Conservation (phyloP, 2,113 vertebrate species). For the Acrocephalus kingi region DNA sequence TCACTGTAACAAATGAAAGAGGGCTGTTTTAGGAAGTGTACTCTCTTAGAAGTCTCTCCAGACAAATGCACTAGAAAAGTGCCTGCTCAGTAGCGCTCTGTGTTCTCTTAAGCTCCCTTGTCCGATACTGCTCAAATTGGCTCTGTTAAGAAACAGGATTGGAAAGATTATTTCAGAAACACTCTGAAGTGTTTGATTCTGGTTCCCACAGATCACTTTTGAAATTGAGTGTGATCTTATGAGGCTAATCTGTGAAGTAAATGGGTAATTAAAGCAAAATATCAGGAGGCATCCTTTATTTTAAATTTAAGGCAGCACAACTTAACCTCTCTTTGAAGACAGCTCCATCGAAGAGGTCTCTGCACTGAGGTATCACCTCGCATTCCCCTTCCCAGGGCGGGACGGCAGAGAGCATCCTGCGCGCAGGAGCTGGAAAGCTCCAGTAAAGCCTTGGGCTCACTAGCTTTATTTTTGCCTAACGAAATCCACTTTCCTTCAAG, state of each 20-base stretch:
- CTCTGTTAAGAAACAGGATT: background rate
- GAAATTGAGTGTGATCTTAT: background rate
- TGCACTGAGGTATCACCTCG: rapidly evolving
- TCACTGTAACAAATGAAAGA: background rate
- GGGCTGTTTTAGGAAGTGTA: background rate
- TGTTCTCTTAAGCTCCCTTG: background rate
- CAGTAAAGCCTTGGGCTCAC: background rate
- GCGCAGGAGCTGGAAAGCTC: background rate
- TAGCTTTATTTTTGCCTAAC: background rate
- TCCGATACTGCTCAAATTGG: background rate
- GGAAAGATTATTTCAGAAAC: background rate
- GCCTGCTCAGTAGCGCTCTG: background rate
- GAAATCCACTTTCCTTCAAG: background rate
- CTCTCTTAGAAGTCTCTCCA: background rate
- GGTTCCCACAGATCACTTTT: background rate
- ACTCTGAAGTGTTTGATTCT: background rate
- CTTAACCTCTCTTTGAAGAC: background rate
- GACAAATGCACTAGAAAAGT: background rate
- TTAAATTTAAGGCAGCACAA: background rate
- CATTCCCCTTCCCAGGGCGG: background rate
- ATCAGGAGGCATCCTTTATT: background rate
- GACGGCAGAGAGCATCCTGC: background rate
- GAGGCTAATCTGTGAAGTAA: background rate
- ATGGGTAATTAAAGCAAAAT: constrained; percentile 20
- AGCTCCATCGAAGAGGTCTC: background rate